Evolutionary conservation across 2,113 vertebrate species (phyloP).

Genomic region (Microcebus tavaratra): DNA sequence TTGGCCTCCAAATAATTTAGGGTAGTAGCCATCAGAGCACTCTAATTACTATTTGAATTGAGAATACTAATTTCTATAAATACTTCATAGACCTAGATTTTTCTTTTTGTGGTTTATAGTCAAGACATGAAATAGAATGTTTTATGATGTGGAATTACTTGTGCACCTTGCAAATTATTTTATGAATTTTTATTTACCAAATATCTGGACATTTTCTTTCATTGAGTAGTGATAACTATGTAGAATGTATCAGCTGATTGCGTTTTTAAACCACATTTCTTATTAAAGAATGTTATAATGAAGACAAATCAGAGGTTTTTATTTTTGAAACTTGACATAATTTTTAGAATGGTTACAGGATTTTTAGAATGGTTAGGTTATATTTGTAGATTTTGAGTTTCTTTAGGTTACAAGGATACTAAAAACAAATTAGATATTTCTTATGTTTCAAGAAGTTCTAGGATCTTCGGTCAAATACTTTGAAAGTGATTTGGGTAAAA

Average conservation of each 20-base stretch:
- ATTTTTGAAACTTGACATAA: background rate
- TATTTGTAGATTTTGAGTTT: constrained; percentile 57
- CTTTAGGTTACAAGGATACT: background rate
- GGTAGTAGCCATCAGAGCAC: background rate
- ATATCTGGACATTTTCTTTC: background rate
- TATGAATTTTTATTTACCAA: constrained; percentile 24
- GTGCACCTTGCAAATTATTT: constrained; percentile 13
- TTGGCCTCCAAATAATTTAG: background rate
- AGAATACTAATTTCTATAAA: background rate
- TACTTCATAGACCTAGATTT: background rate
- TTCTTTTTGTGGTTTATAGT: background rate
- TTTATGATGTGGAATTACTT: constrained; percentile 11
- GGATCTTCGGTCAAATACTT: constrained; percentile 9
- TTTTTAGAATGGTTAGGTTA: background rate
- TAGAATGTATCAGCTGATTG: constrained; percentile 31
- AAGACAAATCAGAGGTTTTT: constrained; percentile 23
- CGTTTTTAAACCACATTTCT: constrained; percentile 22
- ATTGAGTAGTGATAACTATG: background rate
- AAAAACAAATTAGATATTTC: constrained; percentile 51
- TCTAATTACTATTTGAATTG: background rate
- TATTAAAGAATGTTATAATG: constrained; percentile 4
- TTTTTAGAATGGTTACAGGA: constrained; percentile 47
- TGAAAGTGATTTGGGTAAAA: background rate
- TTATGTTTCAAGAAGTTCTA: constrained; percentile 46
- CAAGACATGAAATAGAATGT: background rate